Percentiles rank a stretch among this genome's conserved stretches.
These are phyloP conservation scores for Callithrix jacchus DNA, from an alignment of 2,113 vertebrate genomes.

Conservation along the genomic window DNA sequence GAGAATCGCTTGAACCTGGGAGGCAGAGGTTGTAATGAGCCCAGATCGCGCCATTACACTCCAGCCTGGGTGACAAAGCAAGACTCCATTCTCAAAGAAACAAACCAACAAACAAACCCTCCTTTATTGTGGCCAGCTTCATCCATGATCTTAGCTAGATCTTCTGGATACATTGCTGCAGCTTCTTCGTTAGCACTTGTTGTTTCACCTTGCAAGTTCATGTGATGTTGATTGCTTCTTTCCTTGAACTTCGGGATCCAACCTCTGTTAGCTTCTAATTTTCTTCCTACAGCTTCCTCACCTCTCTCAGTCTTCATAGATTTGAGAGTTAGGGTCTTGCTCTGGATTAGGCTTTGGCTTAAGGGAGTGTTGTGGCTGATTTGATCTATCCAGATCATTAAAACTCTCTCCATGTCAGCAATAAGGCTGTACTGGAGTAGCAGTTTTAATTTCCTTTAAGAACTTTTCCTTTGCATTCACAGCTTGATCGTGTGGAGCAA, in stretches of 20 bases:
- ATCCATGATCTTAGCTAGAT: neutral
- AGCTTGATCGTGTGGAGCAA: neutral
- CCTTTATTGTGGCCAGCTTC: neutral
- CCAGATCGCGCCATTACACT: no score
- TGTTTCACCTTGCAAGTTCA: neutral
- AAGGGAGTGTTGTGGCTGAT: neutral
- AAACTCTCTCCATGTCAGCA: neutral
- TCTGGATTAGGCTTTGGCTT: neutral
- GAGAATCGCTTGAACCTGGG: no score
- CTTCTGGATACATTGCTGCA: neutral
- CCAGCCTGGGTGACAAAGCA: no score
- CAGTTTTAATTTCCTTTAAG: neutral
- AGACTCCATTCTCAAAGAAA: no score
- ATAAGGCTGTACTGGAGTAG: neutral
- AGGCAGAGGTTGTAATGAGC: no score
- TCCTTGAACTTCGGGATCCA: neutral
- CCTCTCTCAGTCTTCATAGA: neutral
- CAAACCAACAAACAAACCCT: no score
- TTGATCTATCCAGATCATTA: neutral
- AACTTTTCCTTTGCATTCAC: neutral
- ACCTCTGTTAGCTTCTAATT: neutral
- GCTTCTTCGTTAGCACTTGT: neutral
- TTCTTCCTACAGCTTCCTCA: neutral
- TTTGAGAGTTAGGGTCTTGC: neutral
- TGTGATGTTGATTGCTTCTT: neutral